Conservation (phyloP, 2,113 vertebrate species). For the Otus sunia region DNA sequence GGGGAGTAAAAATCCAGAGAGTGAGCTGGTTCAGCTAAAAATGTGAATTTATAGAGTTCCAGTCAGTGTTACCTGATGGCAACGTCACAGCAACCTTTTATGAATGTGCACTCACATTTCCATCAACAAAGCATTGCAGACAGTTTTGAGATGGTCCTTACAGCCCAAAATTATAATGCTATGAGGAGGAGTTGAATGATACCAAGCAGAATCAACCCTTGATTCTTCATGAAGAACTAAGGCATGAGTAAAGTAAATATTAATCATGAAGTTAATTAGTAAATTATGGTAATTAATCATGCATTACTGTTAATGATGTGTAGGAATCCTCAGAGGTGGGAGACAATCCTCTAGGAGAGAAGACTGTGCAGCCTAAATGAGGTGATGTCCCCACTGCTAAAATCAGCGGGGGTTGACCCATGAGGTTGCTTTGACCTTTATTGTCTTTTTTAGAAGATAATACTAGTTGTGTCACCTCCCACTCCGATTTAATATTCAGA, state of each 20-base stretch:
- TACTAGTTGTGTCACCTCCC: neutral
- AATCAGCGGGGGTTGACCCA: neutral
- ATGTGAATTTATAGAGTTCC: neutral
- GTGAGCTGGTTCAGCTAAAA: slow-evolving; percentile 19
- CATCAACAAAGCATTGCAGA: neutral
- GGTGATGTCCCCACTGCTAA: neutral
- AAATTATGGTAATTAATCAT: slow-evolving; percentile 20
- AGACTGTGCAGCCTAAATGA: neutral
- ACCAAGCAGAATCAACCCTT: neutral
- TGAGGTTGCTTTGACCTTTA: neutral
- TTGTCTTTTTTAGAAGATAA: neutral
- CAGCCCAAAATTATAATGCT: neutral
- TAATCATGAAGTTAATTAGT: slow-evolving; percentile 27
- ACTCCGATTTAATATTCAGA: neutral
- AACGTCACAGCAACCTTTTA: neutral
- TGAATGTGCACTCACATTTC: neutral
- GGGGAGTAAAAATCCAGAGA: neutral
- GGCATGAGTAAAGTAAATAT: slow-evolving; percentile 16
- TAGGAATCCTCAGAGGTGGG: neutral
- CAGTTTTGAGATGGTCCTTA: neutral
- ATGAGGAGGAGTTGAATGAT: neutral
- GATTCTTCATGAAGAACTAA: neutral
- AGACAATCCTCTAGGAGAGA: neutral
- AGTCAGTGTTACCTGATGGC: neutral
- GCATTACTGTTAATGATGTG: neutral